Evolutionary conservation across 1,140 invertebrate genomes (phyloP), one percentile per base, ranked within the genome.

Genomic region (Drosophila busckii): DNA sequence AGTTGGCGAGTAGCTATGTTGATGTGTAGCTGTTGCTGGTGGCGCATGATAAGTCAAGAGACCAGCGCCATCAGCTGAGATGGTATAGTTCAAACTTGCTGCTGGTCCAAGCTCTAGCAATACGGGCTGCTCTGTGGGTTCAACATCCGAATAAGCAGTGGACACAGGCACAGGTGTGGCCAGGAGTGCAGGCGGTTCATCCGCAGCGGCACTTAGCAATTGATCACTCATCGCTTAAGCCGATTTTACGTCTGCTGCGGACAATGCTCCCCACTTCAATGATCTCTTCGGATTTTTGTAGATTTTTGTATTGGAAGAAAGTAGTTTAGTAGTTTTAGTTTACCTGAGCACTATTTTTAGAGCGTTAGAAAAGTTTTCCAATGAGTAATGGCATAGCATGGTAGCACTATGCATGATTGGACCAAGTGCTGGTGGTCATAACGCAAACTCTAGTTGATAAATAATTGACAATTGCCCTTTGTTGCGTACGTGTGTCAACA

Each of bases 401-500:
- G n/a, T n/a, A n/a, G n/a, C n/a, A 58, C 67, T 63, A 67, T 65
- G 52, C 73, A 78, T 52, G 31, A 54, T 52, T 32, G 48, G 41
- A 44, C 23, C 62, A 25, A 60, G 20, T 32, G n/a, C n/a, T n/a
- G n/a, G n/a, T n/a, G 55, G 35, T 52, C 52, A 37, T 58, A 40
- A 34, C 44, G 48, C 48, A 29, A 61, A n/a, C 34, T 28, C 54
- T 15, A 29, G 40, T 44, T 50, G 34, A 63, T 52, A 3, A 66
- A 37, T 34, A 28, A 9, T 5, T 52, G 55, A 59, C 48, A 59
- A 62, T 42, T 62, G 59, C 52, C 15, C 15, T 65, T 35, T 69
- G 75, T n/a, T n/a, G n/a, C n/a, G n/a, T 82, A 65, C 73, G 73
- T 80, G 73, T 80, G 73, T 80, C 73, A 80, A 80, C 38, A 75